Base-by-base conservation (phyloP, 2,888 invertebrate genomes). In the Anagyrus pseudococci region DNA sequence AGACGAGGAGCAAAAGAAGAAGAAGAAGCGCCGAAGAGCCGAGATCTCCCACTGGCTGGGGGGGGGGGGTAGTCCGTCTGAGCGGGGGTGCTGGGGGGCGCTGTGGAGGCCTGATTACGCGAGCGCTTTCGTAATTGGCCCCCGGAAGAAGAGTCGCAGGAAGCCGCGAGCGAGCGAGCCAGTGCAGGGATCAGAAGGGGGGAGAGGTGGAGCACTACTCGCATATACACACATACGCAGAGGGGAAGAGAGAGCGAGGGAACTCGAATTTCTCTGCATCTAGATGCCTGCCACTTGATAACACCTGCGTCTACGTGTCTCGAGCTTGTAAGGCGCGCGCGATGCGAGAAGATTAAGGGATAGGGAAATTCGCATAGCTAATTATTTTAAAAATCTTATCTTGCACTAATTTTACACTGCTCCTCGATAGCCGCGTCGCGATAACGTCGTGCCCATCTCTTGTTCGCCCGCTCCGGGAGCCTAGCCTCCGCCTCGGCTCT, bases 81-180 rank as follows among this genome's bases (percentile, higher is more conserved):
- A n/a, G 57, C 46, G 58, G 17, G 22, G 19, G 58, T n/a, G n/a
- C n/a, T n/a, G 20, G 50, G 25, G 29, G 26, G 15, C 4, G n/a
- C n/a, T n/a, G n/a, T n/a, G n/a, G n/a, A 25, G 46, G 53, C 17
- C 58, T 59, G 62, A 62, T 66, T 66, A 62, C 62, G 59, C 62
- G 58, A 59, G 53, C 59, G 56, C 66, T 62, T 66, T 62, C 66
- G 59, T 62, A 66, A 66, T 66, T 66, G 66, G 62, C 37, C 62
- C 66, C 61, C 65, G 65, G 65, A 65, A 65, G 64, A 57, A 22
- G 47, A 40, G 53, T 50, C 55, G 44, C 52, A 46, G 54, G 59
- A 58, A 49, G 58, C 44, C 43, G 50, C 44, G 52, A 23, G 47
- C 15, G 33, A 6, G 33, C 4, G 13, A 49, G 49, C n/a, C 2